phyloP scores from a whole-genome alignment of 2,113 vertebrate genomes.

The Alethe diademata region DNA sequence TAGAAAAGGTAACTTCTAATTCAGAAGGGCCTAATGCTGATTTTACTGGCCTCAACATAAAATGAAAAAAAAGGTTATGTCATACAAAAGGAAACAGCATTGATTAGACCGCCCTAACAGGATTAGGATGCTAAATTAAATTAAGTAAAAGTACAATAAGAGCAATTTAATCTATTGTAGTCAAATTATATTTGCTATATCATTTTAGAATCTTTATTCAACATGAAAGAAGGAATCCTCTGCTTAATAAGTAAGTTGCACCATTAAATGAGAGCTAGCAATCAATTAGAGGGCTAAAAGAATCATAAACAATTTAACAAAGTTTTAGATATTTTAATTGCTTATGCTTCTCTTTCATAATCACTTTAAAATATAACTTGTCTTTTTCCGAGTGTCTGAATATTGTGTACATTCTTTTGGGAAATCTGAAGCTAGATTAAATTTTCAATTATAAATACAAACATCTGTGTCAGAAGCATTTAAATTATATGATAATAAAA shows the following conservation, averaged over 20 bases:
- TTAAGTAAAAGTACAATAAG: background rate
- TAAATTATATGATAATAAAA: slow-evolving; percentile 28
- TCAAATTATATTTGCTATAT: background rate
- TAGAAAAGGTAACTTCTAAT: background rate
- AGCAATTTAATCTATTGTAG: slow-evolving; percentile 6
- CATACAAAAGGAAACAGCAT: background rate
- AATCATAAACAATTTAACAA: slow-evolving; percentile 51
- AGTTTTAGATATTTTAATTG: slow-evolving; percentile 52
- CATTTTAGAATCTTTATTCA: background rate
- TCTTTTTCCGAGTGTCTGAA: slow-evolving; percentile 23
- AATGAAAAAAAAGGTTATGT: background rate
- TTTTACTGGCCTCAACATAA: background rate
- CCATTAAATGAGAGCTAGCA: background rate
- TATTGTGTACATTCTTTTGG: slow-evolving; percentile 4
- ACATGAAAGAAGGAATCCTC: slow-evolving; percentile 30
- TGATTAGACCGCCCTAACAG: slow-evolving; percentile 7
- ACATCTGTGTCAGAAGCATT: slow-evolving; percentile 47
- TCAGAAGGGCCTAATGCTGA: background rate
- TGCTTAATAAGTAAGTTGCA: background rate
- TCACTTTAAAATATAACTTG: slow-evolving; percentile 21
- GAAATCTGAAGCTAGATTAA: slow-evolving; percentile 59
- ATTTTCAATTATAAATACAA: slow-evolving; percentile 70
- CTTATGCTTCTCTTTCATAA: slow-evolving; percentile 33
- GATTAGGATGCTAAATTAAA: background rate
- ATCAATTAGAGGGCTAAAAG: slow-evolving; percentile 44